phyloP scores from a whole-genome alignment of 1,140 invertebrate genomes.

The Zophobas atratus region DNA sequence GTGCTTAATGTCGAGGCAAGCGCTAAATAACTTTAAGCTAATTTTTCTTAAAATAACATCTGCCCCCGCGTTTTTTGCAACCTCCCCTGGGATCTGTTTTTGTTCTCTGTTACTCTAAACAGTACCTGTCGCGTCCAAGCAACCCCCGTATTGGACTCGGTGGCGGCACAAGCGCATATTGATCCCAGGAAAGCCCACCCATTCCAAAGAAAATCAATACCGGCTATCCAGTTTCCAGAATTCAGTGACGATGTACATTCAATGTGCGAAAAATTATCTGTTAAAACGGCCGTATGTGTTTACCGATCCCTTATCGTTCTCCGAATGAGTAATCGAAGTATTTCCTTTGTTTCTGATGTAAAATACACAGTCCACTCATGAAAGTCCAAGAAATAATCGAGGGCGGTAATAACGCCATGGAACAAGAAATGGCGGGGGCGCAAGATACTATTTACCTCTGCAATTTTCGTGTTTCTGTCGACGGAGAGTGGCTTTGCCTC shows the following conservation, averaged over 20 bases:
- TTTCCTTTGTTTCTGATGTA: constrained; percentile 12
- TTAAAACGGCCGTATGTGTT: neutral
- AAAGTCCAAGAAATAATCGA: constrained; percentile 63
- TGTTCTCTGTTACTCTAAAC: too few relatives aligned
- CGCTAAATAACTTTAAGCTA: too few relatives aligned
- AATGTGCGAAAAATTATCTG: neutral
- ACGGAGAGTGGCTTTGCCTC: constrained; percentile 97
- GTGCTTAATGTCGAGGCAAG: too few relatives aligned
- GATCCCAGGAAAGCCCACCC: neutral
- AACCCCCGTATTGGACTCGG: neutral
- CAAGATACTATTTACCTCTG: constrained; percentile 98
- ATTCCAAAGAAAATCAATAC: constrained; percentile 27
- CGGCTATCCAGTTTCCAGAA: constrained; percentile 22
- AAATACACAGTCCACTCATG: constrained; percentile 53
- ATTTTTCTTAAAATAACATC: too few relatives aligned
- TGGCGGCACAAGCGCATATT: constrained; percentile 3
- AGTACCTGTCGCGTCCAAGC: too few relatives aligned
- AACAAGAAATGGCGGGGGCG: constrained; percentile 84
- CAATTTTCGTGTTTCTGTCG: constrained; percentile 97
- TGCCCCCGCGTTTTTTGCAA: too few relatives aligned
- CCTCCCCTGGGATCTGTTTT: too few relatives aligned
- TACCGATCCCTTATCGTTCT: neutral
- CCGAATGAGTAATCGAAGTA: neutral
- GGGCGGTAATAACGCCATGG: constrained; percentile 63
- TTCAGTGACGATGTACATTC: neutral